Conservation (phyloP, 1,140 invertebrate species). For the Macrocentrus cingulum region DNA sequence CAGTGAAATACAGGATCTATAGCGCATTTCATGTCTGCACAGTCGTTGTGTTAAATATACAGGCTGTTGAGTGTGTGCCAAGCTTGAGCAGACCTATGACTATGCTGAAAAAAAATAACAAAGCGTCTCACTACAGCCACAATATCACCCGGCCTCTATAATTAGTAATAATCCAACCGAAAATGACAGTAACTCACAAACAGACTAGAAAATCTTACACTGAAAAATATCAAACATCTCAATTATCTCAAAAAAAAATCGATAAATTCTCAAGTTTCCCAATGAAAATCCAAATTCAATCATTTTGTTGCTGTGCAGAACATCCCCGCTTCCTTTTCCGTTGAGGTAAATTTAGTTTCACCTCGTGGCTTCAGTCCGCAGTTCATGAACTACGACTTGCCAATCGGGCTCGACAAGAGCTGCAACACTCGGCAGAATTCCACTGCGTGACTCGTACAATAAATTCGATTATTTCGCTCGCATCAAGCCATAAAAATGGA, state of each 20-base stretch:
- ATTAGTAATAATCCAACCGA: too few species aligned
- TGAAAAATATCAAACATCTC: too few species aligned
- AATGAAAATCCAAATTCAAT: conserved; percentile 8
- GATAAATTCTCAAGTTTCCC: not conserved
- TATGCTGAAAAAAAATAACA: conserved; percentile 14
- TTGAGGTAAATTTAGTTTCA: conserved; percentile 57
- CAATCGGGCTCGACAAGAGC: conserved; percentile 38
- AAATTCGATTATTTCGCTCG: too few species aligned
- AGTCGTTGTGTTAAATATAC: conserved; percentile 10
- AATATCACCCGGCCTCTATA: too few species aligned
- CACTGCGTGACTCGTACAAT: too few species aligned
- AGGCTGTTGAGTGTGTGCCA: conserved; percentile 22
- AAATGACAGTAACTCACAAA: too few species aligned
- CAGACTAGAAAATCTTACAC: too few species aligned
- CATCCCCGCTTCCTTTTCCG: conserved; percentile 35
- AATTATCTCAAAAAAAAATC: too few species aligned
- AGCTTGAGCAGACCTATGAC: conserved; percentile 19
- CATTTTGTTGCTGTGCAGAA: not conserved
- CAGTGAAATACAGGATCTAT: too few species aligned
- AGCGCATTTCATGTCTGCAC: not conserved
- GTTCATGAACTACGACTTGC: conserved; percentile 44
- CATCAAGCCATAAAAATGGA: conserved; percentile 42
- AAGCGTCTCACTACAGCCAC: not conserved
- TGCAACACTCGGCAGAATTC: too few species aligned
- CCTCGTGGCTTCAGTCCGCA: conserved; percentile 47